Base-by-base conservation (phyloP, 2,888 invertebrate species). In the Lordiphosa andalusiaca region DNA sequence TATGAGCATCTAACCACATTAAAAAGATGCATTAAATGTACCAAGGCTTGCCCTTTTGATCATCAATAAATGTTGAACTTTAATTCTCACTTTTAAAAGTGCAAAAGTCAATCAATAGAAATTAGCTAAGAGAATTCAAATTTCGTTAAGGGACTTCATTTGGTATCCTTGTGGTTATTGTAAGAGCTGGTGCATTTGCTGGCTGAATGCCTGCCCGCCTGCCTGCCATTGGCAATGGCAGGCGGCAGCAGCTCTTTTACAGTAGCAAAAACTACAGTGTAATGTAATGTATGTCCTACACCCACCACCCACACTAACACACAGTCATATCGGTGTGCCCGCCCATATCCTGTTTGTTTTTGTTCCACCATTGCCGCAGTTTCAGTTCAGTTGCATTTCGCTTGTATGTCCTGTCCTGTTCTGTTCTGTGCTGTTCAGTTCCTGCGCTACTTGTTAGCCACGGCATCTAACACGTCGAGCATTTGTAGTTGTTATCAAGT, bases 301-400 rank as follows among this genome's bases (percentile, higher is more conserved):
- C 61, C 52, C 50, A 49, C 55, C 41, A 36, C 12, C 44, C 44
- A 48, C 38, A 38, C n/a, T 16, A 16, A 41, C 38, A 46, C 13
- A 51, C 33, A 53, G 13, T 75, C 44, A 57, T 62, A 62, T 63
- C 52, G 44, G 52, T 58, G 63, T 55, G 67, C 70, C 77, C 73
- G 73, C 73, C 73, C 76, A 73, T 76, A 73, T 73, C 76, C 73
- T 73, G 73, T 73, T 73, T 73, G 73, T 73, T 73, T 73, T 73
- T 76, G 73, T 76, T 61, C 44, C 73, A 49, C 50, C 68, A 54
- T 39, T 55, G 60, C 42, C 37, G 16, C 35, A 53, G 51, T 39
- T 62, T 46, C 53, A 41, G 44, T 42, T 38, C 48, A n/a, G 41
- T 37, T 30, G 41, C 42, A 25, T 25, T 30, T 48, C 30, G 48